Conservation (phyloP, 2,888 invertebrate genomes). For the Epinotia brunnichana region DNA sequence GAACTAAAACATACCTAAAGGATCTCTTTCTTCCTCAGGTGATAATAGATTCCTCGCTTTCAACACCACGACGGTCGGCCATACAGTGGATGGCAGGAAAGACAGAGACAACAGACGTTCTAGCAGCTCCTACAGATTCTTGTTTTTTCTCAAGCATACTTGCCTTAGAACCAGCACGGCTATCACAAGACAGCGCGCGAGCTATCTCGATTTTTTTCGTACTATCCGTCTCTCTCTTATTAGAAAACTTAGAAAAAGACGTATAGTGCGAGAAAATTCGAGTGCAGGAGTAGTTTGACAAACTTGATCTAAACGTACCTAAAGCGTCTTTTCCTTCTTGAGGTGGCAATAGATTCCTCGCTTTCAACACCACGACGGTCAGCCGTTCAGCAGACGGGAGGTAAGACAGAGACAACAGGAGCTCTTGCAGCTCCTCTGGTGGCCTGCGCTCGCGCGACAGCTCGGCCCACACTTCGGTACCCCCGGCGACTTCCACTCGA, state of each 20-base stretch:
- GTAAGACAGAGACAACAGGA: slow-evolving; percentile 93
- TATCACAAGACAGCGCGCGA: too few species aligned
- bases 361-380: slow-evolving; percentile 92
- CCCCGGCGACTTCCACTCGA: slow-evolving; percentile 90
- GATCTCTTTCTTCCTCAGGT: slow-evolving; percentile 86
- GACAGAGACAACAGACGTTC: slow-evolving; percentile 93
- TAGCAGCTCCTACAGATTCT: slow-evolving; percentile 91
- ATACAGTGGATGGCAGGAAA: slow-evolving; percentile 94
- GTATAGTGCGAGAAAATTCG: too few species aligned
- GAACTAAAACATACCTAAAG: slow-evolving; percentile 84
- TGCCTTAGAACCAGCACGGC: too few species aligned
- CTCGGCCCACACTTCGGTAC: slow-evolving; percentile 94
- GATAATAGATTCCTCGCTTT: slow-evolving; percentile 93
- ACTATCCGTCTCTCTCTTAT: too few species aligned
- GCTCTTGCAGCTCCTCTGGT: slow-evolving; percentile 91
- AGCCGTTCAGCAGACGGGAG: slow-evolving; percentile 94
- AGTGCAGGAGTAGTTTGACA: background rate
- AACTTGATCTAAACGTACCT: slow-evolving; percentile 70
- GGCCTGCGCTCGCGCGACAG: slow-evolving; percentile 91
- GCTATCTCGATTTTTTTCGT: too few species aligned
- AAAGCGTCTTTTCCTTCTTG: slow-evolving; percentile 86
- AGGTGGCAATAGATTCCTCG: slow-evolving; percentile 90
- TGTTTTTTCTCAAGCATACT: too few species aligned
- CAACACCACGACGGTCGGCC: slow-evolving; percentile 91
- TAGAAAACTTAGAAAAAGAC: too few species aligned